These are phyloP conservation scores for Avahi laniger DNA, from an alignment of 2,797 vertebrate genomes.

Conservation along the genomic window DNA sequence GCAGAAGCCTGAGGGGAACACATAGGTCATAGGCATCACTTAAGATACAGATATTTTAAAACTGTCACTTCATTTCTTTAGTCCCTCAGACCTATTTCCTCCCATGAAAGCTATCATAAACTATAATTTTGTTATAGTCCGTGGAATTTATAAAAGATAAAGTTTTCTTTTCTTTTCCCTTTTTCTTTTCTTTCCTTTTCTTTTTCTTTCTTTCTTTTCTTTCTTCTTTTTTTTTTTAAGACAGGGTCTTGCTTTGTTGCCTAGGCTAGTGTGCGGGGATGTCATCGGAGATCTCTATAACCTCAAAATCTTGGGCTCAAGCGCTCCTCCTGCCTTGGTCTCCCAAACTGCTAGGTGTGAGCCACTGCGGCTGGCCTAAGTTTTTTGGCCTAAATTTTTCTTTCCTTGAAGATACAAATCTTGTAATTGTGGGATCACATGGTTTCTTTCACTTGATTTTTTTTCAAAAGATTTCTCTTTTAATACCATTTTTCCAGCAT, in stretches of 20 bases:
- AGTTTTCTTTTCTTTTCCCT: not conserved
- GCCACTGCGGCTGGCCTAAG: not conserved
- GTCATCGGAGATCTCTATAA: too few species aligned
- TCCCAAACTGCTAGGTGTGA: not conserved
- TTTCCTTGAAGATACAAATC: conserved; percentile 33
- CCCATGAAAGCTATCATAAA: conserved; percentile 19
- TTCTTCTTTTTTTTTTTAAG: too few species aligned
- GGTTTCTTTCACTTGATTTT: conserved; percentile 25
- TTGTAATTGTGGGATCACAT: not conserved
- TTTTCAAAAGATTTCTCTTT: not conserved
- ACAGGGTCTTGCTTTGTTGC: too few species aligned
- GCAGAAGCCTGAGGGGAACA: not conserved
- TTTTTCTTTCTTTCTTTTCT: not conserved
- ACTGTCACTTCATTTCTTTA: conserved; percentile 37
- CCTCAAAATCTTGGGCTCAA: not conserved
- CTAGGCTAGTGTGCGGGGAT: too few species aligned
- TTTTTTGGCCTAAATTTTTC: not conserved
- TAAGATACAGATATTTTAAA: conserved; percentile 52
- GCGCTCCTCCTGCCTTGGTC: not conserved
- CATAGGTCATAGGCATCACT: not conserved
- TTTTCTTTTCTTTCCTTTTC: not conserved
- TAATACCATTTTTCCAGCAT: not conserved
- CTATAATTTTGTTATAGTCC: not conserved
- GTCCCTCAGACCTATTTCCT: not conserved
- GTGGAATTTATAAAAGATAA: conserved; percentile 19